Conservation (phyloP, 1,140 invertebrate species). For the Plutomurus gul region DNA sequence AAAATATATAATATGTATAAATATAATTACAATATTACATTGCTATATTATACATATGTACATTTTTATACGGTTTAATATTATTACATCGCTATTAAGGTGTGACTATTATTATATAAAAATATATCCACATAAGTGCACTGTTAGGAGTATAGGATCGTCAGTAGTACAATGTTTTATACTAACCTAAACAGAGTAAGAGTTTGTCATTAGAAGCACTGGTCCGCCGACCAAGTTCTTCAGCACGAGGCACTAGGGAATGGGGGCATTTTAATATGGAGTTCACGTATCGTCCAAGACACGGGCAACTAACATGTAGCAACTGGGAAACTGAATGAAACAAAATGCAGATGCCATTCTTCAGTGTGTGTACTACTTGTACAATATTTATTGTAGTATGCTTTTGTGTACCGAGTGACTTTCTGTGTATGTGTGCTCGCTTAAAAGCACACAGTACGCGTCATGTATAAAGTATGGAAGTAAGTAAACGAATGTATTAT, state of each 20-base stretch:
- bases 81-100: not conserved
- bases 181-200: not conserved
- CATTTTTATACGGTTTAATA: too few species aligned
- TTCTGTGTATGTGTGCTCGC: too few species aligned
- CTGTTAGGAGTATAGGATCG: not conserved
- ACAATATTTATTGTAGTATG: too few species aligned
- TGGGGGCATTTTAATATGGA: not conserved
- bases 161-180: not conserved
- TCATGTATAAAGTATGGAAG: too few species aligned
- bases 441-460: too few species aligned
- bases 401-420: too few species aligned
- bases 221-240: not conserved
- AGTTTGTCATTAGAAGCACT: not conserved
- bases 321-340: constrained; percentile 11
- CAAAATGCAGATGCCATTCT: not conserved
- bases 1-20: too few species aligned
- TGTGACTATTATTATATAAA: constrained; percentile 23
- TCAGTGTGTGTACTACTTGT: too few species aligned
- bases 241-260: not conserved
- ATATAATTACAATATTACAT: constrained; percentile 13
- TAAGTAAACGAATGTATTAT: not conserved
- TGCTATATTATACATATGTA: too few species aligned
- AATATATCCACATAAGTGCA: too few species aligned
- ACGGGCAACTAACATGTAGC: constrained; percentile 9
- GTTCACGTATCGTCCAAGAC: constrained; percentile 8